Percentiles rank a stretch among this genome's conserved stretches.
Evolutionary conservation across 2,113 vertebrate genomes (phyloP).

Genomic region (Callospermophilus lateralis): DNA sequence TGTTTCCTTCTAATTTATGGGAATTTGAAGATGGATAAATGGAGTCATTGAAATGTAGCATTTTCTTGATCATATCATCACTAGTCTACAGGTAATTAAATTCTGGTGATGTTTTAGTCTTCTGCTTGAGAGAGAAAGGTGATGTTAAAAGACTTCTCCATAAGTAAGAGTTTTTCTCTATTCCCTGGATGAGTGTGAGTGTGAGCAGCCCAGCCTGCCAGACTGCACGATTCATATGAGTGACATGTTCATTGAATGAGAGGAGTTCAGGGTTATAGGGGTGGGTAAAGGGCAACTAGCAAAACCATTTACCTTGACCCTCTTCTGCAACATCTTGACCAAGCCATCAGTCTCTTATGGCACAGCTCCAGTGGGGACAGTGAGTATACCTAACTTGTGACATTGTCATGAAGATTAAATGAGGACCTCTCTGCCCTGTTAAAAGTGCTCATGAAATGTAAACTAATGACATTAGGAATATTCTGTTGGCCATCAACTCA

Average conservation of each 20-base stretch:
- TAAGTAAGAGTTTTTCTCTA: not conserved
- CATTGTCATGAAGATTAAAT: not conserved
- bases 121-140: constrained; percentile 16
- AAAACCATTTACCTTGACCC: constrained; percentile 1
- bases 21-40: constrained; percentile 65
- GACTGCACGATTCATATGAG: not conserved
- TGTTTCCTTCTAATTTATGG: constrained; percentile 67
- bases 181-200: not conserved
- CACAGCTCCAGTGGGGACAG: rapidly evolving
- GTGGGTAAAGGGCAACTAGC: not conserved
- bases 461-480: not conserved
- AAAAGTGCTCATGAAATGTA: not conserved
- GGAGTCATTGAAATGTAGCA: constrained; percentile 52
- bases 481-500: not conserved
- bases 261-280: not conserved
- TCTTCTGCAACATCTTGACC: not conserved
- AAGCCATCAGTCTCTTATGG: not conserved
- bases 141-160: constrained; percentile 23
- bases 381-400: not conserved
- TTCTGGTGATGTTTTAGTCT: constrained; percentile 51
- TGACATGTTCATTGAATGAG: constrained; percentile 17
- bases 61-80: constrained; percentile 53
- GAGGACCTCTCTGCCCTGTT: not conserved
- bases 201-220: not conserved
- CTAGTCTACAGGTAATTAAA: constrained; percentile 53